phyloP scores from a whole-genome alignment of 2,113 vertebrate genomes.

The Callorhinus ursinus region DNA sequence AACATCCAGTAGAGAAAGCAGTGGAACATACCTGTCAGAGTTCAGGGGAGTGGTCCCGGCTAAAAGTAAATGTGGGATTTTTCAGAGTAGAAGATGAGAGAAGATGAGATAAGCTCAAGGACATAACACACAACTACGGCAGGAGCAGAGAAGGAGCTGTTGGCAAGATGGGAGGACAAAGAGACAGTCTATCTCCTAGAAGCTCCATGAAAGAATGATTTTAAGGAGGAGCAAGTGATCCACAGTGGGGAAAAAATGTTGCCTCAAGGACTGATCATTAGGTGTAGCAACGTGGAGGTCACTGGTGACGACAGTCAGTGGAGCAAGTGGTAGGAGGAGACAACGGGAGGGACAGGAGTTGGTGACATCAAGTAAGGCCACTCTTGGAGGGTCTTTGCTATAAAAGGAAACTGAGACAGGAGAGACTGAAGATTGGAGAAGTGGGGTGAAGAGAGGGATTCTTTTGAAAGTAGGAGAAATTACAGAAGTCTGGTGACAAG shows the following conservation, averaged over 20 bases:
- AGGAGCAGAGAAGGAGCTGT: neutral
- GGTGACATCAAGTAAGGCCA: neutral
- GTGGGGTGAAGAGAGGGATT: neutral
- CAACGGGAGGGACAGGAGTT: neutral
- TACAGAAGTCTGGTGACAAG: neutral
- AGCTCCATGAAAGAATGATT: neutral
- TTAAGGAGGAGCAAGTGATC: neutral
- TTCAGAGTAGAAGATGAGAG: neutral
- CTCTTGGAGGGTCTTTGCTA: neutral
- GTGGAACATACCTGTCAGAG: neutral
- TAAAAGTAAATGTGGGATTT: constrained; percentile 17
- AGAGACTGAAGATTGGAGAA: neutral
- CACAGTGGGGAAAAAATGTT: neutral
- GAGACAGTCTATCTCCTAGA: neutral
- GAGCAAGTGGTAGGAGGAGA: neutral
- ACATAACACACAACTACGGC: neutral
- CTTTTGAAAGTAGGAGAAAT: neutral
- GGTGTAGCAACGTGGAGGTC: neutral
- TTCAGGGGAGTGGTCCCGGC: neutral
- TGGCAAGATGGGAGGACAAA: neutral
- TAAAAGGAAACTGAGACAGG: neutral
- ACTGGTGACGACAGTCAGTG: neutral
- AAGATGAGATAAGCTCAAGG: neutral
- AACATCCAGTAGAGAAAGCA: neutral
- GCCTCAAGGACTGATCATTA: neutral